These are phyloP conservation scores for Ophiothrix spiculata DNA, from an alignment of 35 echinoderm and acorn worm genomes.

Conservation along the genomic window DNA sequence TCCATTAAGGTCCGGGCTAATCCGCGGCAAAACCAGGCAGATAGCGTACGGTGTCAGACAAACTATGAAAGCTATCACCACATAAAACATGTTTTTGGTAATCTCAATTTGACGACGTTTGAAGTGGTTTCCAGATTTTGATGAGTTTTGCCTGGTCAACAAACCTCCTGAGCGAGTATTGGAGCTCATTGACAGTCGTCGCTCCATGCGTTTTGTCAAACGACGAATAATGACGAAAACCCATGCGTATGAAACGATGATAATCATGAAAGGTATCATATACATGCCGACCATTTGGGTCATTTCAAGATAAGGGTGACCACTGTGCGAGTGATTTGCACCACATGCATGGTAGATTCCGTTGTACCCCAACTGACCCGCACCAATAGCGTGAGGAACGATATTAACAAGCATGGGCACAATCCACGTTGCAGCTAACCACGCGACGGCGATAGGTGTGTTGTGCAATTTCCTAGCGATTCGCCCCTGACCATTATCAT, in stretches of 20 bases:
- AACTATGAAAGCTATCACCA: constrained; percentile 74
- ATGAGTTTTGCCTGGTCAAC: background rate
- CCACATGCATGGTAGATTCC: constrained; percentile 77
- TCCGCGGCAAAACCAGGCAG: constrained; percentile 60
- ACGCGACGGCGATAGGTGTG: constrained; percentile 14
- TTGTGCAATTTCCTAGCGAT: constrained; percentile 41
- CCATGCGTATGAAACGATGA: constrained; percentile 59
- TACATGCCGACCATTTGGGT: constrained; percentile 55
- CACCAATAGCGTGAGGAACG: constrained; percentile 56
- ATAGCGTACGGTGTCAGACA: constrained; percentile 72
- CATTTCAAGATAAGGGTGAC: constrained; percentile 59
- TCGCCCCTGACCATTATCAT: constrained; percentile 10
- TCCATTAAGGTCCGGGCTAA: constrained; percentile 42
- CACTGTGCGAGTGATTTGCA: constrained; percentile 50
- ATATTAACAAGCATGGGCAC: constrained; percentile 59
- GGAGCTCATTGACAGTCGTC: background rate
- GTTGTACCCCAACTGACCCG: constrained; percentile 73
- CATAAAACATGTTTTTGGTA: constrained; percentile 86
- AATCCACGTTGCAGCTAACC: constrained; percentile 63
- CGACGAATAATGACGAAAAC: constrained; percentile 58
- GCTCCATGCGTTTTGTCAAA: constrained; percentile 62
- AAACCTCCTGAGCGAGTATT: background rate
- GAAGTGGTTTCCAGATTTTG: constrained; percentile 14
- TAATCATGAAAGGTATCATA: constrained; percentile 66
- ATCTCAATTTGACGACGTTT: constrained; percentile 68